Percentiles rank a stretch among this genome's conserved stretches.
Conservation (phyloP, 2,113 vertebrate species). For the Ploceus nigricollis region DNA sequence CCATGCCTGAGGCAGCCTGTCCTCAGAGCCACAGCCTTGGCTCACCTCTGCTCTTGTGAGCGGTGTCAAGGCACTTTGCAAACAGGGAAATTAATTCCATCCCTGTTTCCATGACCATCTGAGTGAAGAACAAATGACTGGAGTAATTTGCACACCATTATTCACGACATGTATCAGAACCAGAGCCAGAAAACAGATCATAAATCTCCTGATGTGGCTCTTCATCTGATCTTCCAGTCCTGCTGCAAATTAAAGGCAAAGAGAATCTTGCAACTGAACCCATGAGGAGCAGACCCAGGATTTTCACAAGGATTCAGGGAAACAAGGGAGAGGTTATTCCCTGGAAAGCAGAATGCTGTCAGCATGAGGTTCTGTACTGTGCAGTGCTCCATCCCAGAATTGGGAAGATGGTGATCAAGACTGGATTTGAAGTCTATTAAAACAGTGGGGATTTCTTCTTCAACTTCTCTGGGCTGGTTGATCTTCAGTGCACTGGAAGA, state of each 20-base stretch:
- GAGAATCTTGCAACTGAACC: background rate
- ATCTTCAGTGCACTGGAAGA: background rate
- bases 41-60: background rate
- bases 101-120: background rate
- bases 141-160: background rate
- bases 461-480: background rate
- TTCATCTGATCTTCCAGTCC: background rate
- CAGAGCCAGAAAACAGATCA: background rate
- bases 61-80: background rate
- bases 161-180: background rate
- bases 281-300: background rate
- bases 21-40: background rate
- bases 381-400: background rate
- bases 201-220: background rate
- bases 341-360: background rate
- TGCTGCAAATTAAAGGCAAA: background rate
- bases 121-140: background rate
- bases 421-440: background rate
- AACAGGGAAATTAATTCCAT: background rate
- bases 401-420: background rate
- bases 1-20: background rate
- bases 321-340: background rate
- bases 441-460: background rate
- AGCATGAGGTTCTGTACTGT: background rate
- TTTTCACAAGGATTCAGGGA: background rate